Conservation (phyloP, 1,140 invertebrate species). For the Pachypeltis micranthus region DNA sequence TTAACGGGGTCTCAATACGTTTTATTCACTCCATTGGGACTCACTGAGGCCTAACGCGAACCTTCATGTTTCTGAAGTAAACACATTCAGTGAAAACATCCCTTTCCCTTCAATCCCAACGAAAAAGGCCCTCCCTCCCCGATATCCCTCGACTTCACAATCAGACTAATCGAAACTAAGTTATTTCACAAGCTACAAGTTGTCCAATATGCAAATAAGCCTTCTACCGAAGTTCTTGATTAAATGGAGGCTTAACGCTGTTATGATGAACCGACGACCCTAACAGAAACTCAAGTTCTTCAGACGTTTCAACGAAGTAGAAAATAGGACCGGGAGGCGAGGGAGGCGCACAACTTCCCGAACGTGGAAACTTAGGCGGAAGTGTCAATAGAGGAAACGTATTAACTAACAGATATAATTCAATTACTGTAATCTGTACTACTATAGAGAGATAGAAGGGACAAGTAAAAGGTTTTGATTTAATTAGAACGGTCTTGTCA, state of each 20-base stretch:
- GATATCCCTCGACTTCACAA: no score
- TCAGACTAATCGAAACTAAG: no score
- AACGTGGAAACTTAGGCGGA: neutral
- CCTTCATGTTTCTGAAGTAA: no score
- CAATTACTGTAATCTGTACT: neutral
- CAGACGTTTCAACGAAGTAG: neutral
- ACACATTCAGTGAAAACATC: no score
- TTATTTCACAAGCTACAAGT: neutral
- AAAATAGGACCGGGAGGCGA: no score
- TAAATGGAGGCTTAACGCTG: neutral
- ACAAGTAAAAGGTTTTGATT: constrained; percentile 14
- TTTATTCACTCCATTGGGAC: no score
- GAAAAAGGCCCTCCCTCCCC: no score
- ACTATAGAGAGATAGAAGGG: no score
- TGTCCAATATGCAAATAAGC: neutral
- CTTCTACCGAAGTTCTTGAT: neutral
- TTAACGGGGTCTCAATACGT: no score
- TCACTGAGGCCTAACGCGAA: no score
- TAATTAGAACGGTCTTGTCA: constrained; percentile 9
- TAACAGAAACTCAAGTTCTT: neutral
- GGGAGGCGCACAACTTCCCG: neutral
- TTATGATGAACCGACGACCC: neutral
- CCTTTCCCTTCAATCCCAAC: no score
- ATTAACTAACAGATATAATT: constrained; percentile 6
- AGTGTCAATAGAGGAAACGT: neutral